Conservation (phyloP, 2,888 invertebrate species). For the Ichneumoninae sp. region DNA sequence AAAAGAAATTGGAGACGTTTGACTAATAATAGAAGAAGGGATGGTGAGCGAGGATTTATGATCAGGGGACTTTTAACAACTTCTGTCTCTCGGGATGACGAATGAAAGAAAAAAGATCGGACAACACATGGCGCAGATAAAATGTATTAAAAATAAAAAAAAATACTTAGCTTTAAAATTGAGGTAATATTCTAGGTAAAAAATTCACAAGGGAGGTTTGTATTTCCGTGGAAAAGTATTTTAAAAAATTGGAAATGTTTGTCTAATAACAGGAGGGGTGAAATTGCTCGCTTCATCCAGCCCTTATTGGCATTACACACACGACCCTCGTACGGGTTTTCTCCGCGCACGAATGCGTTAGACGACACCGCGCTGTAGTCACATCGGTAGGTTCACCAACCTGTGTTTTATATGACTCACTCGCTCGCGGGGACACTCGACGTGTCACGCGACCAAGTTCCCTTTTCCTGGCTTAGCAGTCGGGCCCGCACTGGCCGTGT, state of each 20-base stretch:
- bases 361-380: slow-evolving; percentile 46
- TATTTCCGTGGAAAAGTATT: background rate
- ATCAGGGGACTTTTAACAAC: background rate
- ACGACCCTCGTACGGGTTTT: slow-evolving; percentile 8
- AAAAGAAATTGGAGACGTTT: background rate
- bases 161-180: background rate
- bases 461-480: slow-evolving; percentile 23
- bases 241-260: background rate
- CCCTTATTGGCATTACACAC: slow-evolving; percentile 49
- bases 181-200: background rate
- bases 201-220: too few relatives aligned
- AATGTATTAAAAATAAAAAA: too few relatives aligned
- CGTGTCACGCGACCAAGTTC: slow-evolving; percentile 60
- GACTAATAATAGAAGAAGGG: too few relatives aligned
- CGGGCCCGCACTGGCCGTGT: too few relatives aligned
- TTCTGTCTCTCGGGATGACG: background rate
- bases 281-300: slow-evolving; percentile 19
- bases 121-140: too few relatives aligned
- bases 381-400: slow-evolving; percentile 64
- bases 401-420: slow-evolving; percentile 64
- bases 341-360: slow-evolving; percentile 20
- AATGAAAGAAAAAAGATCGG: background rate
- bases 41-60: background rate
- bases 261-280: slow-evolving; percentile 4
- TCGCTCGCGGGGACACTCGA: slow-evolving; percentile 42